Conservation (phyloP, 2,797 vertebrate genomes). For the Austrolebias charrua region DNA sequence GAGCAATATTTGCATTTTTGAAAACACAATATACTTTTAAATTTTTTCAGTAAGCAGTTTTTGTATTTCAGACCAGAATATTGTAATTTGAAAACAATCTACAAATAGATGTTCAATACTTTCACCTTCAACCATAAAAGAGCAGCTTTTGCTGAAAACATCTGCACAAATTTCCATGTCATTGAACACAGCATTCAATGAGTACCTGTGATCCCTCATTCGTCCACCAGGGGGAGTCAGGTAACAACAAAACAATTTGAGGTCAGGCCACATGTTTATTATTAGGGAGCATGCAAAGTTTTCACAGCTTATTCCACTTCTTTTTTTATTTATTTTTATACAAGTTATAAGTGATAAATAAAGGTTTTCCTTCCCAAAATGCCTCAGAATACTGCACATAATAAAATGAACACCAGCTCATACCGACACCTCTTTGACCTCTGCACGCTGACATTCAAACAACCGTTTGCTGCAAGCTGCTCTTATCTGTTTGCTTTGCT, state of each 20-base stretch:
- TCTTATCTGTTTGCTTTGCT: slow-evolving; percentile 26
- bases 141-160: too few relatives aligned
- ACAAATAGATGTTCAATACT: too few relatives aligned
- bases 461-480: slow-evolving; percentile 12
- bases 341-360: slow-evolving; percentile 10
- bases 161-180: not conserved
- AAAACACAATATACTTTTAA: too few relatives aligned
- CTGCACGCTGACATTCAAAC: slow-evolving; percentile 14
- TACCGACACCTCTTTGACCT: slow-evolving; percentile 2
- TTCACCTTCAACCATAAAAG: too few relatives aligned
- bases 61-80: too few relatives aligned
- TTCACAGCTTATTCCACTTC: slow-evolving; percentile 3
- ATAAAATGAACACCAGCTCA: not conserved
- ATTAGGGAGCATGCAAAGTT: not conserved
- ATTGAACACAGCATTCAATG: not conserved
- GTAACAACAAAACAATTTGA: slow-evolving; percentile 11
- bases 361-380: not conserved
- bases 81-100: too few relatives aligned
- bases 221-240: slow-evolving; percentile 51
- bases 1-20: too few relatives aligned
- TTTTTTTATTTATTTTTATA: too few relatives aligned
- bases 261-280: not conserved
- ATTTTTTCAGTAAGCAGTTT: too few relatives aligned
- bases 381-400: slow-evolving; percentile 7
- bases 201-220: slow-evolving; percentile 7